phyloP scores from a whole-genome alignment of 2,888 invertebrate species.

The Dendrolimus houi region DNA sequence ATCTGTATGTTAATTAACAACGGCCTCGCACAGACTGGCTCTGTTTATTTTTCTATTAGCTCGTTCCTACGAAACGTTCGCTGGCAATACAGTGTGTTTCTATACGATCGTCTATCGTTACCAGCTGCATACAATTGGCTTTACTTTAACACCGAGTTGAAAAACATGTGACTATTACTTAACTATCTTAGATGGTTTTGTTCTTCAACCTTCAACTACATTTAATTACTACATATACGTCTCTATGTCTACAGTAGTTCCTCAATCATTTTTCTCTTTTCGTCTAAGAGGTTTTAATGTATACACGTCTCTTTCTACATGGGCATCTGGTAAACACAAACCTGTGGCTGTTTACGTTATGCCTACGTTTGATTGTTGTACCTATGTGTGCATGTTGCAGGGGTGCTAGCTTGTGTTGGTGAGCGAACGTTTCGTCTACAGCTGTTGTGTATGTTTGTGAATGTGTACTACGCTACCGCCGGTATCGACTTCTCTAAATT shows the following conservation, averaged over 20 bases:
- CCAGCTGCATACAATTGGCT: constrained; percentile 25
- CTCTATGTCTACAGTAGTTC: constrained; percentile 20
- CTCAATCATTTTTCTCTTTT: not conserved
- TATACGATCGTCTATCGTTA: constrained; percentile 12
- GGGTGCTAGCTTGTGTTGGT: constrained; percentile 63
- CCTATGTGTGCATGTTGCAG: constrained; percentile 49
- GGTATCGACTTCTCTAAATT: constrained; percentile 64
- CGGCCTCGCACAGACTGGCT: constrained; percentile 54
- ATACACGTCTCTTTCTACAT: constrained; percentile 58
- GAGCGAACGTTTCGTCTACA: constrained; percentile 58
- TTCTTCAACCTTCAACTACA: constrained; percentile 65
- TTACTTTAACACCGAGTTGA: constrained; percentile 6
- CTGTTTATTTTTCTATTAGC: constrained; percentile 67
- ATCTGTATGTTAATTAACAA: constrained; percentile 75
- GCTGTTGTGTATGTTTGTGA: constrained; percentile 64
- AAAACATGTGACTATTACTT: not conserved
- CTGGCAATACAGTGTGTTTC: constrained; percentile 39
- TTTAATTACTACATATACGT: constrained; percentile 70
- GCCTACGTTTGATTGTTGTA: constrained; percentile 29
- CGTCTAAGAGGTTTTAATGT: constrained; percentile 12
- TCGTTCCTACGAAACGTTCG: constrained; percentile 45
- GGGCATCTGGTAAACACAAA: constrained; percentile 75
- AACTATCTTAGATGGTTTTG: constrained; percentile 15
- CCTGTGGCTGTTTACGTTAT: constrained; percentile 67
- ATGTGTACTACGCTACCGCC: constrained; percentile 31